Conservation (phyloP, 2,888 invertebrate species). For the Chromoteleia sp. region DNA sequence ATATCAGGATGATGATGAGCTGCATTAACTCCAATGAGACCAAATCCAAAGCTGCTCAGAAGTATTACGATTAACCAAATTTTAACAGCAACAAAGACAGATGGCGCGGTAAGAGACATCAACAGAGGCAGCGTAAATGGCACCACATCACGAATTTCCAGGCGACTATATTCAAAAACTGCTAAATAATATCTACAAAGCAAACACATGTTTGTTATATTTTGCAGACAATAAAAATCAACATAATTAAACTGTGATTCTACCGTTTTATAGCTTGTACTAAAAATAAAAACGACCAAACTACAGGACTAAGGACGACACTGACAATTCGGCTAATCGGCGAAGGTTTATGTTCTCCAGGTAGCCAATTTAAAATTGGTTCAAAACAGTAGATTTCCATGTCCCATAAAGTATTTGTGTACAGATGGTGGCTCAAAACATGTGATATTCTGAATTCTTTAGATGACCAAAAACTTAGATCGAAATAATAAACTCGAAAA, state of each 20-base stretch:
- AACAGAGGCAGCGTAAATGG: constrained; percentile 84
- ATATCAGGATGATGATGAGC: constrained; percentile 93
- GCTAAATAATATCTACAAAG: constrained; percentile 75
- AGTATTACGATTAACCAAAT: constrained; percentile 87
- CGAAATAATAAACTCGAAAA: constrained; percentile 92
- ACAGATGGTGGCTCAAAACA: constrained; percentile 91
- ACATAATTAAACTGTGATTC: too few species aligned
- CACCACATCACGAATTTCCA: constrained; percentile 78
- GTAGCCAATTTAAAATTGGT: constrained; percentile 89
- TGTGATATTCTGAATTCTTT: constrained; percentile 91
- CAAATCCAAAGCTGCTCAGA: constrained; percentile 87
- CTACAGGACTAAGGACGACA: constrained; percentile 85
- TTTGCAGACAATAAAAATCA: too few species aligned
- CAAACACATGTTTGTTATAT: constrained; percentile 6
- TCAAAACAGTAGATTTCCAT: constrained; percentile 89
- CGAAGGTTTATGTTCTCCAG: constrained; percentile 84
- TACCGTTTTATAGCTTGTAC: constrained; percentile 84
- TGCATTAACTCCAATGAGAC: constrained; percentile 89
- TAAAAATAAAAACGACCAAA: constrained; percentile 84
- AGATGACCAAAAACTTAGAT: constrained; percentile 89
- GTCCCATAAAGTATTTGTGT: constrained; percentile 91
- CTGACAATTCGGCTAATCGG: constrained; percentile 84
- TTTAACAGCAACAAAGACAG: constrained; percentile 81
- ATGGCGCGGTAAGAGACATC: constrained; percentile 83
- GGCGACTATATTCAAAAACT: constrained; percentile 61